Evolutionary conservation across 2,888 invertebrate genomes (phyloP).

Genomic region (Drosophila fungiperda): DNA sequence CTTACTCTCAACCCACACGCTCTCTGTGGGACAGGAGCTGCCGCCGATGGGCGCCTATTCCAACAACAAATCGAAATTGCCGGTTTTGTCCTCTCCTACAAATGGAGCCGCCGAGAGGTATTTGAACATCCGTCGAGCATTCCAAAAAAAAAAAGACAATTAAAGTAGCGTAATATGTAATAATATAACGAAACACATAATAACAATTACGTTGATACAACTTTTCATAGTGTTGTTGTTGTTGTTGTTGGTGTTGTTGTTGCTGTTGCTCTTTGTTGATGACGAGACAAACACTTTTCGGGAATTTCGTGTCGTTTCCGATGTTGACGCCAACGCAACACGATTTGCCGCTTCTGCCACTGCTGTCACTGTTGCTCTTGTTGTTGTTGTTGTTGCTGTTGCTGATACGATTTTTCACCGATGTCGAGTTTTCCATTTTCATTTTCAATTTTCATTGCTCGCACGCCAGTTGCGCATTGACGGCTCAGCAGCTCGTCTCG

Average conservation of each 20-base stretch:
- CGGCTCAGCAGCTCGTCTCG: constrained; percentile 84
- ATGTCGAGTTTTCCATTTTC: constrained; percentile 78
- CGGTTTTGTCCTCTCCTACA: constrained; percentile 16
- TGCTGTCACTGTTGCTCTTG: constrained; percentile 6
- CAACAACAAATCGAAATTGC: constrained; percentile 63
- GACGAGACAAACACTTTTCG: constrained; percentile 67
- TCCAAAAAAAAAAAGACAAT: constrained; percentile 10
- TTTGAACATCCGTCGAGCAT: constrained; percentile 25
- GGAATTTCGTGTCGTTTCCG: constrained; percentile 60
- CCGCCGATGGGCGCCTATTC: constrained; percentile 18
- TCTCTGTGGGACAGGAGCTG: constrained; percentile 30
- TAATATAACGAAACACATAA: constrained; percentile 43
- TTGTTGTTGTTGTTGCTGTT: constrained; percentile 14
- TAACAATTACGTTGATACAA: constrained; percentile 51
- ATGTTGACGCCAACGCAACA: constrained; percentile 71
- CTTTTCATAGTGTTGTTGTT: constrained; percentile 17
- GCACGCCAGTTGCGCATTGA: constrained; percentile 81
- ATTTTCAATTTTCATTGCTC: constrained; percentile 82
- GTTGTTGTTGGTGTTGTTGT: background rate
- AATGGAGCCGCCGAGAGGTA: constrained; percentile 8
- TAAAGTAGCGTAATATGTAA: constrained; percentile 32
- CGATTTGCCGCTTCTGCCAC: constrained; percentile 62
- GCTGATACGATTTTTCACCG: constrained; percentile 67
- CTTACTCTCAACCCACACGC: constrained; percentile 42
- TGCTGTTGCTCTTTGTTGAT: constrained; percentile 19